These are phyloP conservation scores for Ceryle rudis DNA, from an alignment of 2,797 vertebrate species.

Conservation along the genomic window DNA sequence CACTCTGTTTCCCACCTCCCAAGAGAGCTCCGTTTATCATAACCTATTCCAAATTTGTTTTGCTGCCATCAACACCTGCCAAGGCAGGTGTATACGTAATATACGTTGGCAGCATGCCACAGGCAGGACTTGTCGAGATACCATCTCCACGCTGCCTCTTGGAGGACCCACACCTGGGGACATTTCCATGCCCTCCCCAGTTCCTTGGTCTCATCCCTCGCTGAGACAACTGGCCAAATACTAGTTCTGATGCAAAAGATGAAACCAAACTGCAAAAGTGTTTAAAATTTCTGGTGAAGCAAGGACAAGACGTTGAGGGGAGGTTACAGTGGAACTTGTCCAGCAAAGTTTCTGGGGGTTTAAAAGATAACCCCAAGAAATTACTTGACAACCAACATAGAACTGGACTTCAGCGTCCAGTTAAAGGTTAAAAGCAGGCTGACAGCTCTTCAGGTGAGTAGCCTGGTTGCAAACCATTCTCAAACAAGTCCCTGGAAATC, in stretches of 20 bases:
- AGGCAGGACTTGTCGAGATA: neutral
- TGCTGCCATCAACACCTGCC: constrained; percentile 46
- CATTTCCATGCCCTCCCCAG: neutral
- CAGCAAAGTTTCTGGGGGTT: neutral
- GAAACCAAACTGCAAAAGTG: neutral
- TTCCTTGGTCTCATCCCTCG: neutral
- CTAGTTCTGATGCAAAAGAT: neutral
- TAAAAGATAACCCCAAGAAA: neutral
- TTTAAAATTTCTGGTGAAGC: neutral
- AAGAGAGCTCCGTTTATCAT: constrained; percentile 25
- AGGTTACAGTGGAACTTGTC: neutral
- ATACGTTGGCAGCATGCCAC: neutral
- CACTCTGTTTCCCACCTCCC: neutral
- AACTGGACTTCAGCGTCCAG: neutral
- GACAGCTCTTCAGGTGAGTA: neutral
- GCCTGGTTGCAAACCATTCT: neutral
- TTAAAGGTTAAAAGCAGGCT: neutral
- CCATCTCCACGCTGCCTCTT: neutral
- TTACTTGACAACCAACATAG: neutral
- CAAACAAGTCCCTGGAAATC: neutral
- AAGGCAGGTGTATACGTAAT: no score
- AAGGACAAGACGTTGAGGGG: neutral
- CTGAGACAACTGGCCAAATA: neutral
- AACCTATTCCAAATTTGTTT: neutral
- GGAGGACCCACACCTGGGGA: neutral